A percentile compares a stretch with the other conserved stretches of the same genome.
Conservation (phyloP, 1,140 invertebrate species). For the Drosophila biarmipes region DNA sequence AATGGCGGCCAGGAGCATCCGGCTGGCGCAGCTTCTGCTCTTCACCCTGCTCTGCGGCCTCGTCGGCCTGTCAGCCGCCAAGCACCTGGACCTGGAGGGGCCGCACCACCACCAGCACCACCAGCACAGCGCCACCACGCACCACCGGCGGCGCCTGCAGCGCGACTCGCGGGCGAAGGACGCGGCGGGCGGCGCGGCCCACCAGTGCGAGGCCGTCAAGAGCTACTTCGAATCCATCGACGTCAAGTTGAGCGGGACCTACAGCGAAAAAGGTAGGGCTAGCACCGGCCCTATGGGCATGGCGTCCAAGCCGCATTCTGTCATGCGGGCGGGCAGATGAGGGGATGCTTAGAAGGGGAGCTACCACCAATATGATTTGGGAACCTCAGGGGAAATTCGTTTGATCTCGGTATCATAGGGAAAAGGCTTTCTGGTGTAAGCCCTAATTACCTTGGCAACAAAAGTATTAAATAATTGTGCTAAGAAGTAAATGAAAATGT, state of each 20-base stretch:
- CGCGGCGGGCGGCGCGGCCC: slow-evolving; percentile 49
- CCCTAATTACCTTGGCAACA: too few relatives aligned
- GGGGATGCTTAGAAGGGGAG: neutral
- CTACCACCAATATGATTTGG: neutral
- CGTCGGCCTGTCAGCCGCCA: slow-evolving; percentile 43
- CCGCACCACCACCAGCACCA: slow-evolving; percentile 56
- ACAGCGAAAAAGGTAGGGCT: slow-evolving; percentile 75
- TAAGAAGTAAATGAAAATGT: too few relatives aligned
- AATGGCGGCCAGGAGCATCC: slow-evolving; percentile 42
- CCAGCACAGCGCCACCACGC: slow-evolving; percentile 66
- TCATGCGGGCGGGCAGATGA: neutral
- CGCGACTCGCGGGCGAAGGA: slow-evolving; percentile 78
- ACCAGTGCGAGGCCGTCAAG: slow-evolving; percentile 73
- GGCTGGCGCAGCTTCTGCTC: slow-evolving; percentile 41
- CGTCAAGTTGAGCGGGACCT: slow-evolving; percentile 70
- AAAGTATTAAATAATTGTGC: too few relatives aligned
- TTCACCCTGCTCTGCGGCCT: slow-evolving; percentile 58
- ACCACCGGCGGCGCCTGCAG: slow-evolving; percentile 73
- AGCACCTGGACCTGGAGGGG: slow-evolving; percentile 55
- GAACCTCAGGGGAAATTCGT: neutral
- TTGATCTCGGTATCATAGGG: too few relatives aligned
- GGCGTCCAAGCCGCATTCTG: neutral
- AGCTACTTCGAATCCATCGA: slow-evolving; percentile 79
- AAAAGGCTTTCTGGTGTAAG: neutral
- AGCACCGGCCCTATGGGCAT: neutral